Evolutionary conservation across 2,797 vertebrate genomes (phyloP), one percentile per base, ranked within the genome.

Genomic region (Syncerus caffer): DNA sequence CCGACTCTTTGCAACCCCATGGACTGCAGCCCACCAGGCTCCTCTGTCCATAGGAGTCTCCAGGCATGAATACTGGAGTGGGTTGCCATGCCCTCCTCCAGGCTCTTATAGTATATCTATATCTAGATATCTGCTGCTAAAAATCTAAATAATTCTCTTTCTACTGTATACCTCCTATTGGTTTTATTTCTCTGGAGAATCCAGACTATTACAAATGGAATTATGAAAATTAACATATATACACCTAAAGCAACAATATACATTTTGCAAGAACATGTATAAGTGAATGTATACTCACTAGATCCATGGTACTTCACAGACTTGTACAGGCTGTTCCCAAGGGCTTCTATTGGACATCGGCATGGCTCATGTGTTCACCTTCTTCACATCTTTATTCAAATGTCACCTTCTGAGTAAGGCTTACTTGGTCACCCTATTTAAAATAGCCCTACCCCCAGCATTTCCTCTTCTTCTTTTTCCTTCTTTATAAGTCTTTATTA

Each of bases 231-330:
- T n/a, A 84, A 71, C 85, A 53, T 25, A 42, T 31, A 42, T 27
- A 42, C 11, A 50, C 38, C 62, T 57, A 42, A 67, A 86, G 38
- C 4, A 42, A 42, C 47, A 55, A 53, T 14, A 27, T 25, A 25
- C 19, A 23, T 80, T 91, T 95, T 86, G 34, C 50, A 91, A 47
- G 71, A 85, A 89, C 64, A 89, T 58, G 47, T 86, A n/a, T 57
- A 55, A 38, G 12, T 55, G 67, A 57, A 50, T 57, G n/a, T 67
- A 15, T 67, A 11, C 27, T 53, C 51, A 29, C 21, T 19, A 62
- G n/a, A 53, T 7, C 19, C 21, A 1, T 8, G 3, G 23, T 21
- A 19, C 42, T 27, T 38, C n/a, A 38, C 25, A 60, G 25, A 29
- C 8, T 62, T 1, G 2, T 27, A 7, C 15, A 15, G 9, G 31